These are phyloP conservation scores for Dreissena rostriformis DNA, from an alignment of 1,140 invertebrate genomes.

Conservation along the genomic window DNA sequence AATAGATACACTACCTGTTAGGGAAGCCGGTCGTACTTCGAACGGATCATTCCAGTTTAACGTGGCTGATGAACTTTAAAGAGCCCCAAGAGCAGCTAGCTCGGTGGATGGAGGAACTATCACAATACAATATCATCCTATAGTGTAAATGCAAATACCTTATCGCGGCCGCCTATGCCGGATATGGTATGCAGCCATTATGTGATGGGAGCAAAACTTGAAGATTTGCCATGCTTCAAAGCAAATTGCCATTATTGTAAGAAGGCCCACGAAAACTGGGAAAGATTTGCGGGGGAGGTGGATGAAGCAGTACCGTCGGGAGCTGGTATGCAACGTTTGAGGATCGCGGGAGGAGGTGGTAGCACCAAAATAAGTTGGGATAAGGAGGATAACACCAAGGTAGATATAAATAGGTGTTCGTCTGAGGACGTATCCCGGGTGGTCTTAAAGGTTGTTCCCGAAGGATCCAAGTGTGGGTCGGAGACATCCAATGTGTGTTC, in stretches of 20 bases:
- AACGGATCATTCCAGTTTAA: constrained; percentile 37
- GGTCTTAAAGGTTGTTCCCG: constrained; percentile 10
- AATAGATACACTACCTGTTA: constrained; percentile 38
- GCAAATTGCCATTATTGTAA: constrained; percentile 15
- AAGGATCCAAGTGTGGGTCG: background rate
- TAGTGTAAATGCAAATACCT: constrained; percentile 21
- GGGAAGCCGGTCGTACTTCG: constrained; percentile 29
- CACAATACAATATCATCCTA: constrained; percentile 21
- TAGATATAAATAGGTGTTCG: background rate
- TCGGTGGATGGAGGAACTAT: constrained; percentile 10
- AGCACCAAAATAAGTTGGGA: background rate
- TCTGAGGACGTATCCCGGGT: constrained; percentile 18
- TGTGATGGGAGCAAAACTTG: constrained; percentile 1
- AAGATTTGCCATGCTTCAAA: constrained; percentile 26
- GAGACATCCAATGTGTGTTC: background rate
- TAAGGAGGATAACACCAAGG: background rate
- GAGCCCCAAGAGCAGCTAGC: constrained; percentile 20
- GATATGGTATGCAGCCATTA: background rate
- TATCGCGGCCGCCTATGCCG: background rate
- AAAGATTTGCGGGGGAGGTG: constrained; percentile 3
- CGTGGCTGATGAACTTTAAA: constrained; percentile 38
- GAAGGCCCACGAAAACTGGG: constrained; percentile 14
- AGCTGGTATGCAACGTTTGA: background rate
- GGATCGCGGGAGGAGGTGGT: constrained; percentile 12
- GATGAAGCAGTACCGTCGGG: constrained; percentile 22